Base-by-base conservation (phyloP, 2,888 invertebrate species). In the Carabus problematicus region DNA sequence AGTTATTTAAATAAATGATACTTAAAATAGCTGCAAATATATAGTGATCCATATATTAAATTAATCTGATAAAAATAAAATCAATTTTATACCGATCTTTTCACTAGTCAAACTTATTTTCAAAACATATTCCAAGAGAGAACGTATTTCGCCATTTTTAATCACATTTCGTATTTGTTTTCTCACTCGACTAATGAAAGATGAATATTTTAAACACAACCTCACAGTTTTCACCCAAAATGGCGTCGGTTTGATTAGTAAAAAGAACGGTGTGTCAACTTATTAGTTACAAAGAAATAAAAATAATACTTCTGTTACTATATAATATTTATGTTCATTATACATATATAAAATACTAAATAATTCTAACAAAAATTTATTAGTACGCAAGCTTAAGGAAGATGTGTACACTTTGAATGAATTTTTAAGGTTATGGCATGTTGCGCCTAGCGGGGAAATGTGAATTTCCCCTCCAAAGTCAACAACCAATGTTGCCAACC, bases 1-100 rank as follows among this genome's bases (percentile, higher is more conserved):
- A 77, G 75, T 75, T 77, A 29, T 59, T 59, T 68, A 61, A 61
- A 68, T 68, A 67, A 64, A 68, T 68, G 60, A 68, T 55, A 68
- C 68, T 68, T 68, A 61, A 68, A 68, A 68, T 71, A 76, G 74
- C 75, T 75, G 76, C 74, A 74, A 72, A 74, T 66, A 72, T 71
- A 71, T 70, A 75, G 74, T 67, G 59, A 68, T 68, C 54, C 52
- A 68, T 68, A 61, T 60, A 61, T 68, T 67, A 67, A 67, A 68
- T 61, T 54, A 52, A 63, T 66, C 66, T 66, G 66, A 66, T 66
- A 66, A 68, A 67, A 68, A 68, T 68, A 68, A 60, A 68, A 61
- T 61, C 59, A 67, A 59, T 67, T 29, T 29, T 29, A 29, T 29
- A 29, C 29, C 29, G 29, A 29, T 29, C 29, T 29, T 29, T 29